Evolutionary conservation across 1,140 invertebrate species (phyloP), one percentile per base, ranked within the genome.

Genomic region (Bombus haemorrhoidalis): DNA sequence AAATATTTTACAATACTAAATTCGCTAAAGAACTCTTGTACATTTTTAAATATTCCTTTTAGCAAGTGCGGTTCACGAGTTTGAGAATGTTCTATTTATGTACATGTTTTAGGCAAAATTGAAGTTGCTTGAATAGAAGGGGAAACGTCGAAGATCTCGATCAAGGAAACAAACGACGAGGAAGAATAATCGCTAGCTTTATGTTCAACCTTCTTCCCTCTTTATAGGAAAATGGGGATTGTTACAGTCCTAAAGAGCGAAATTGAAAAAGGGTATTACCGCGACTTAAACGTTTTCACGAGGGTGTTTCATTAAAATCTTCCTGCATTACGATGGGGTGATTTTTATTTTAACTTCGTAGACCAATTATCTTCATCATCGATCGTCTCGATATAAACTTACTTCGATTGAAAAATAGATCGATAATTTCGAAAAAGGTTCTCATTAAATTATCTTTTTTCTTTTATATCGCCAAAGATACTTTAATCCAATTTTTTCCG

Each of bases 171-270:
- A 69, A 80, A 53, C 15, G 43, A 13, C 15, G 15, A 41, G 10
- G 34, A 69, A 69, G 32, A 80, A 80, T 43, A 69, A 80, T 80
- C 64, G 43, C 6, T 8, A 25, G 32, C 64, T 68, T 68, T 71
- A 9, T 18, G 43, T 47, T 68, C 41, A 34, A 13, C 62, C 34
- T 25, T 15, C 22, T 12, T 34, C 28, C 12, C 25, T 34, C n/a
- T 69, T 69, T 53, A 53, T 15, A 28, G 43, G 4, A 47, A 69
- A 68, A 53, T 22, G 64, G 13, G 9, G 34, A 13, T 80, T 69
- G 43, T 47, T 80, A 80, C 78, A 69, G 43, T 80, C 25, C 13
- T 74, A 83, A 83, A 22, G 25, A 83, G 57, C 18, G n/a, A 32
- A 76, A 76, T 37, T 64, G 81, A 37, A 53, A 47, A 66, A 76